These are phyloP conservation scores for Mayetiola destructor DNA, from an alignment of 2,888 invertebrate species.

Conservation along the genomic window DNA sequence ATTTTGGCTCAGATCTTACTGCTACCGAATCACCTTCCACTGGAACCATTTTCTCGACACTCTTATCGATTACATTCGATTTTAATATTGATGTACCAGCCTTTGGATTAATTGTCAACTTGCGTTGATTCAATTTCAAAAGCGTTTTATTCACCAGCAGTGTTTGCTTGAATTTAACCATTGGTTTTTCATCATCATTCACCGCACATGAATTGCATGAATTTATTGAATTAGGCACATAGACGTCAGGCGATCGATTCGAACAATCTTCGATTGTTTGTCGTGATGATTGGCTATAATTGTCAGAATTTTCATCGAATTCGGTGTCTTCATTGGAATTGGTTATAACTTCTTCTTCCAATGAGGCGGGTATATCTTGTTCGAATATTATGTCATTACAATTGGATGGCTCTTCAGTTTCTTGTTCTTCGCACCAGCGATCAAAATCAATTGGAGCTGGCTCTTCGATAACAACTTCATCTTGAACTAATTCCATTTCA, in stretches of 20 bases:
- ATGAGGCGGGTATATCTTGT: slow-evolving; percentile 40
- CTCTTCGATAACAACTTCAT: slow-evolving; percentile 20
- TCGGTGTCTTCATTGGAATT: slow-evolving; percentile 15
- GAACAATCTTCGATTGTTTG: neutral
- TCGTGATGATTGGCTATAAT: neutral
- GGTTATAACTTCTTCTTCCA: slow-evolving; percentile 29
- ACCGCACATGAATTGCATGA: neutral
- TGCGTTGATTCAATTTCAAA: slow-evolving; percentile 15
- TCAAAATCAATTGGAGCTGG: slow-evolving; percentile 18
- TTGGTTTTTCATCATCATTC: neutral
- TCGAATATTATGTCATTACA: slow-evolving; percentile 35
- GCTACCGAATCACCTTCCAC: neutral
- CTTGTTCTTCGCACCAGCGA: slow-evolving; percentile 10
- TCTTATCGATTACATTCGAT: neutral
- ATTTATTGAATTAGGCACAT: neutral
- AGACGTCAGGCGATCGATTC: neutral
- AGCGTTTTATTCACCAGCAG: slow-evolving; percentile 17
- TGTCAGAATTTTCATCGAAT: neutral
- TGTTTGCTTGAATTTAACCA: slow-evolving; percentile 20
- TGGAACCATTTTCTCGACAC: neutral
- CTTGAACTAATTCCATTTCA: slow-evolving; percentile 19
- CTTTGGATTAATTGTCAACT: neutral
- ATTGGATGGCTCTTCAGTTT: slow-evolving; percentile 16
- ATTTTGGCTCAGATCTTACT: neutral
- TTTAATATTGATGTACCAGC: neutral